Base-by-base conservation (phyloP, 2,888 invertebrate genomes). In the Cepaea hortensis region DNA sequence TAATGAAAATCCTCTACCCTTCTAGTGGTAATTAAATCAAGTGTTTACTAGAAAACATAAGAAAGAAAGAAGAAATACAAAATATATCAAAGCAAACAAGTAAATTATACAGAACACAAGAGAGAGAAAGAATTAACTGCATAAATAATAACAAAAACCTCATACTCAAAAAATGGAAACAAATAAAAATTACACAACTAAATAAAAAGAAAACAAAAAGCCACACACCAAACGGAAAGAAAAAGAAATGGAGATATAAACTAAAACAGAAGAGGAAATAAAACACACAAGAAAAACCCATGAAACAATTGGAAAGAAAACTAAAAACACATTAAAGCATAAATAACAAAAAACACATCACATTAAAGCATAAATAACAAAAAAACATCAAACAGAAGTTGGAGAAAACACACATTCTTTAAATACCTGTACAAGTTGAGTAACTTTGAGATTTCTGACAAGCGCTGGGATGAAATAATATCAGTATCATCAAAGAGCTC, bases 401-500 rank as follows among this genome's bases (percentile, higher is more conserved):
- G 2, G 3, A 50, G 5, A 13, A 61, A 61, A 23, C 13, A 61
- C 15, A 13, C 6, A 13, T 48, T 50, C 18, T 76, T 46, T 6
- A 84, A 80, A 48, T 87, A 88, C 77, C 88, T 86, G 87, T 90
- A 89, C 80, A 89, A 85, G 20, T 86, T 85, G 50, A 92, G 72
- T n/a, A 92, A 86, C 23, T 88, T 88, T 2, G 91, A 89, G 18
- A 92, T 91, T 81, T 92, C 91, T 48, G 90, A 88, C 76, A 92
- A 85, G 81, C 91, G 91, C 55, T 91, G 90, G 23, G 89, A 89
- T 65, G 87, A 90, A 20, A 92, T 87, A 13, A 91, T 90, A 79
- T 85, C 87, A 23, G 72, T 80, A 11, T 73, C 85, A 13, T 77
- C 83, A 3, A 87, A 18, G n/a, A 86, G 70, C 62, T 86, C 82